Conservation (phyloP, 1,140 invertebrate genomes). For the Drosophila santomea region DNA sequence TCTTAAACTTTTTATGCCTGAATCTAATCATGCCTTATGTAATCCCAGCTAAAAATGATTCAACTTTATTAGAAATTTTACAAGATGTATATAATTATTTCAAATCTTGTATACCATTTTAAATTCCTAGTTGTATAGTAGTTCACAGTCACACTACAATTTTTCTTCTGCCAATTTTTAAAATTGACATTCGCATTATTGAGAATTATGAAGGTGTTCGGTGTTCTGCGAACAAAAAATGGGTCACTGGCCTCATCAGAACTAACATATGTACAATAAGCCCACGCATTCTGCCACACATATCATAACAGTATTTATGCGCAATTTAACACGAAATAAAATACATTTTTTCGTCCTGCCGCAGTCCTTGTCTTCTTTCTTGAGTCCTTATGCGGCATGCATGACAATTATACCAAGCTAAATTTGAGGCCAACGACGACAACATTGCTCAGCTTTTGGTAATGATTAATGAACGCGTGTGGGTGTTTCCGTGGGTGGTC, state of each 20-base stretch:
- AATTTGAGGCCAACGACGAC: conserved; percentile 46
- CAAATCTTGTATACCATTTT: too few relatives aligned
- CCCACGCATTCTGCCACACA: conserved; percentile 20
- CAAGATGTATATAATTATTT: too few relatives aligned
- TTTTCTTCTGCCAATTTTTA: too few relatives aligned
- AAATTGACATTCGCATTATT: too few relatives aligned
- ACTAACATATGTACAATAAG: conserved; percentile 42
- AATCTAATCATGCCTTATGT: too few relatives aligned
- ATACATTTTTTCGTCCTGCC: conserved; percentile 47
- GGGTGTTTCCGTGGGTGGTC: conserved; percentile 7
- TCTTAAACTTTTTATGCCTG: too few relatives aligned
- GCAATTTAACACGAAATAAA: conserved; percentile 72
- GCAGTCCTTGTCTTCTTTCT: conserved; percentile 21
- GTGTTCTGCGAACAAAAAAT: conserved; percentile 1
- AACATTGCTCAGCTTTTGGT: conserved; percentile 46
- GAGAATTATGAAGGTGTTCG: background rate
- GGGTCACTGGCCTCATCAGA: conserved; percentile 39
- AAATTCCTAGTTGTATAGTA: too few relatives aligned
- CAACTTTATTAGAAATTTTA: too few relatives aligned
- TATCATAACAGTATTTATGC: conserved; percentile 60
- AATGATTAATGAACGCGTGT: conserved; percentile 73
- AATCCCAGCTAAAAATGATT: too few relatives aligned
- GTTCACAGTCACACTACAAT: too few relatives aligned
- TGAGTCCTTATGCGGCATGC: conserved; percentile 41
- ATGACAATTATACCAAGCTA: conserved; percentile 68